Percentiles rank a stretch among this genome's conserved stretches.
These are phyloP conservation scores for Holothuria scabra DNA, from an alignment of 53 echinoderm and acorn worm species.

Conservation along the genomic window DNA sequence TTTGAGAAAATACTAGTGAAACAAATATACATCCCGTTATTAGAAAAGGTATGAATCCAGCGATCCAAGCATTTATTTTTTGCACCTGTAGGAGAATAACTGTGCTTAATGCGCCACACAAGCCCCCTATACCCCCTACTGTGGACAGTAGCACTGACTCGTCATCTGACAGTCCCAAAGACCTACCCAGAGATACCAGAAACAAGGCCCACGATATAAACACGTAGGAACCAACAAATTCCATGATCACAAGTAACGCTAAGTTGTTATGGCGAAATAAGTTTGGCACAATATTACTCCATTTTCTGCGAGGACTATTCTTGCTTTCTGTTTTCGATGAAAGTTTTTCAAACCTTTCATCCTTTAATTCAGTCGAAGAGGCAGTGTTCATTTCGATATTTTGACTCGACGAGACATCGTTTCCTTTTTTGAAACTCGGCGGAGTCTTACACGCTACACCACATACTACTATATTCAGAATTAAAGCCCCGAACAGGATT, in stretches of 20 bases:
- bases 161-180: not conserved
- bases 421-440: too few relatives aligned
- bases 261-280: not conserved
- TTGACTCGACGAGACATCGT: too few relatives aligned
- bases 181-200: slow-evolving; percentile 6
- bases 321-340: too few relatives aligned
- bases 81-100: not conserved
- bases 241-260: not conserved
- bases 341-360: too few relatives aligned
- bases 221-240: not conserved
- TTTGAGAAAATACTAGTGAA: not conserved
- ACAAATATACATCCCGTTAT: not conserved
- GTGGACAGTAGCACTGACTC: not conserved
- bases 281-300: too few relatives aligned
- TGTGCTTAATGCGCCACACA: not conserved
- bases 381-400: too few relatives aligned
- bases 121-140: not conserved
- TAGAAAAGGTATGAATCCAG: not conserved
- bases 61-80: not conserved
- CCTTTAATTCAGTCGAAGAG: too few relatives aligned
- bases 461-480: too few relatives aligned
- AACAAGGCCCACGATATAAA: slow-evolving; percentile 17
- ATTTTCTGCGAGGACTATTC: too few relatives aligned
- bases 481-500: too few relatives aligned
- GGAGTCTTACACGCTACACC: too few relatives aligned